Evolutionary conservation across 2,797 vertebrate species (phyloP).

Genomic region (Geotrypetes seraphini): DNA sequence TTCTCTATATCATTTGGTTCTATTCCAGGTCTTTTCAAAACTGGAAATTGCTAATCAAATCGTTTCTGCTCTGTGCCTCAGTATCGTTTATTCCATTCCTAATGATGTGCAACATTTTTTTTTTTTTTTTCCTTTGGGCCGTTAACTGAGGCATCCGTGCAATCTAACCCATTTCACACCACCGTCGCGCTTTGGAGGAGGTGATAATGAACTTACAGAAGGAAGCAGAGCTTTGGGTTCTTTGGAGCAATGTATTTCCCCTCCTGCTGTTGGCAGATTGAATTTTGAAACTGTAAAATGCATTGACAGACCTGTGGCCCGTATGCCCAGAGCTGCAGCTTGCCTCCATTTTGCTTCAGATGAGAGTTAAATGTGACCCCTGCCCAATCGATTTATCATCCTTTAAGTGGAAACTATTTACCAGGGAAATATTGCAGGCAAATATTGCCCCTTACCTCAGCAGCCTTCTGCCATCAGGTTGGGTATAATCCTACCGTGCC

Average conservation of each 20-base stretch:
- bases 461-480: slow-evolving; percentile 33
- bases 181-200: slow-evolving; percentile 56
- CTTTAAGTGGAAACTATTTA: slow-evolving; percentile 77
- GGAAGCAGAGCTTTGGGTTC: slow-evolving; percentile 44
- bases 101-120: slow-evolving; percentile 71
- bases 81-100: slow-evolving; percentile 84
- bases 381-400: slow-evolving; percentile 70
- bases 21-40: slow-evolving; percentile 88
- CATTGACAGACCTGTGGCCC: slow-evolving; percentile 49
- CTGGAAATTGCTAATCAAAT: slow-evolving; percentile 96
- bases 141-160: slow-evolving; percentile 68
- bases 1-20: slow-evolving; percentile 83
- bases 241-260: slow-evolving; percentile 39
- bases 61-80: slow-evolving; percentile 81
- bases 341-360: slow-evolving; percentile 55
- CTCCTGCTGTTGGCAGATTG: slow-evolving; percentile 54
- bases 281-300: slow-evolving; percentile 60
- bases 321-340: slow-evolving; percentile 46
- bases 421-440: slow-evolving; percentile 56
- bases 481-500: slow-evolving; percentile 33
- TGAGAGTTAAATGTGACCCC: slow-evolving; percentile 56
- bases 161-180: slow-evolving; percentile 69
- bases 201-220: slow-evolving; percentile 62
- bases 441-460: slow-evolving; percentile 40
- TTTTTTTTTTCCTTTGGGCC: slow-evolving; percentile 47